Base-by-base conservation (phyloP, 1,140 invertebrate species). In the Zelostemma sp. region DNA sequence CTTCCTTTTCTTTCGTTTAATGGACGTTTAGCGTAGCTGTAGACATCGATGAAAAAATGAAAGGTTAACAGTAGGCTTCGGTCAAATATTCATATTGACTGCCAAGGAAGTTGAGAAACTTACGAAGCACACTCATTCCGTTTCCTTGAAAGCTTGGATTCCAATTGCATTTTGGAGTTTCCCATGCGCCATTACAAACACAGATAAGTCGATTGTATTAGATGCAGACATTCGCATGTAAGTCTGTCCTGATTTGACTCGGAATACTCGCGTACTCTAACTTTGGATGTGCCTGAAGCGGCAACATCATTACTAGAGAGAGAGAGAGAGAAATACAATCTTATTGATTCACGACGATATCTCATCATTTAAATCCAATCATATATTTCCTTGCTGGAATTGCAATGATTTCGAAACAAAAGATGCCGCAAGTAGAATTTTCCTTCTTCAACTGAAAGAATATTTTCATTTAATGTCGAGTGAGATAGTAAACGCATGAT, bases 111-210 rank as follows among this genome's bases (percentile, higher is more conserved):
- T 54, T 55, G 50, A 67, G 59, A 49, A 53, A 54, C 49, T 67
- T 16, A 9, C 8, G 50, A 60, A 60, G 57, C 49, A 60, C 53
- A 60, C 56, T 67, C 60, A 35, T 35, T 19, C 33, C 28, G 45
- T 41, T 54, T 43, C 35, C 35, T 49, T 33, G 35, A 46, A 41
- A 51, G 61, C 41, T 38, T 14, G 28, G 19, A 62, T 62, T 51
- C 47, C 57, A 51, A 68, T 67, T 49, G 57, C 57, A 61, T 59
- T 67, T 55, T 54, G 51, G 50, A 48, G 49, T 41, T 49, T 25
- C 28, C 46, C 17, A 15, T 33, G 40, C 45, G 1, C 53, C 33
- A 46, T 54, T 15, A 31, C 46, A 48, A 19, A 33, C 35, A 15
- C 12, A 21, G 49, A 21, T 38, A 50, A 35, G 17, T 17, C 14